A percentile compares a stretch with the other conserved stretches of the same genome.
Conservation (phyloP, 2,888 invertebrate genomes). For the Agrypnus murinus region DNA sequence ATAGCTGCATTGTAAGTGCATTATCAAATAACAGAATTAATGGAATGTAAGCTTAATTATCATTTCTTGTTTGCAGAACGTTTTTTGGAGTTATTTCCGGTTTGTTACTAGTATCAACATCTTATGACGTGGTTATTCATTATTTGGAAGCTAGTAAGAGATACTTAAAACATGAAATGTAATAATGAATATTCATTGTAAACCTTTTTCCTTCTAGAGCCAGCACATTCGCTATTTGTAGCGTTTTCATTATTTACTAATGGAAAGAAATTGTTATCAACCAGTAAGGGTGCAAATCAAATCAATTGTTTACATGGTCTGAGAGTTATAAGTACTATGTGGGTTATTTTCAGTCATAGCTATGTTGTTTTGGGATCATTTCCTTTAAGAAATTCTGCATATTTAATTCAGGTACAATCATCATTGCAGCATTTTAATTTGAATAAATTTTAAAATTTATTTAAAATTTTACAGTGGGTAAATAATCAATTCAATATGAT, state of each 20-base stretch:
- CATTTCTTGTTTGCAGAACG: too few species aligned
- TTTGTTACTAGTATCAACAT: too few species aligned
- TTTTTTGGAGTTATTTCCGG: too few species aligned
- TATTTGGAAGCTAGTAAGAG: background rate
- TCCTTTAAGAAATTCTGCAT: constrained; percentile 33
- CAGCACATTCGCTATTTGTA: background rate
- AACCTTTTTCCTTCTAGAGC: too few species aligned
- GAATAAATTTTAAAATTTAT: too few species aligned
- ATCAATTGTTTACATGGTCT: constrained; percentile 69
- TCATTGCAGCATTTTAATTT: too few species aligned
- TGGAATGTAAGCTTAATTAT: too few species aligned
- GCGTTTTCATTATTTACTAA: constrained; percentile 69
- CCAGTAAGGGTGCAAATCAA: constrained; percentile 62
- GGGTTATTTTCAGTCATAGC: constrained; percentile 70
- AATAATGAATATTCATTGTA: too few species aligned
- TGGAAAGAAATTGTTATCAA: constrained; percentile 66
- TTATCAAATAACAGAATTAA: too few species aligned
- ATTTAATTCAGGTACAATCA: constrained; percentile 7
- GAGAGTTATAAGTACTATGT: constrained; percentile 69
- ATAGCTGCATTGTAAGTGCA: constrained; percentile 24
- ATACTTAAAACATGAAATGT: background rate
- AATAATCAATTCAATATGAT: background rate
- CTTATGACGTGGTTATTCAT: too few species aligned
- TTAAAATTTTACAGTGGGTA: background rate
- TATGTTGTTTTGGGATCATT: constrained; percentile 55